phyloP scores from a whole-genome alignment of 1,140 invertebrate species.

The Diplogasteroides magnus region DNA sequence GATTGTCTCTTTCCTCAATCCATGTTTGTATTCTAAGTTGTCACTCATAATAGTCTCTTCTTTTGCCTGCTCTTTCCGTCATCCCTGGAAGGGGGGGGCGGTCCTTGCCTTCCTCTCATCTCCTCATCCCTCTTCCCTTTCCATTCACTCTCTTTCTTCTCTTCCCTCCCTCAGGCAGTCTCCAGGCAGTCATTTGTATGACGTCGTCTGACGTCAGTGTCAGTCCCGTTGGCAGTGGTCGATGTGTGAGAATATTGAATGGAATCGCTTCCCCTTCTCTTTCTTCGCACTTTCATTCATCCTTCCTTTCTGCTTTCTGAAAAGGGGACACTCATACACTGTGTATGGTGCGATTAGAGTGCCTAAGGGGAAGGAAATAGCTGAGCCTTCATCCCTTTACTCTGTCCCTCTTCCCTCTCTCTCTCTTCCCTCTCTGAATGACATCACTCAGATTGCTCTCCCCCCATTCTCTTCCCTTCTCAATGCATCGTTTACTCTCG shows the following conservation, averaged over 20 bases:
- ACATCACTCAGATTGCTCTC: too few relatives aligned
- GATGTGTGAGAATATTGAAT: too few relatives aligned
- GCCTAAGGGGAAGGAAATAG: background rate
- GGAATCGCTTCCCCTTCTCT: too few relatives aligned
- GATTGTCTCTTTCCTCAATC: constrained; percentile 3
- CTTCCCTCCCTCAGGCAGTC: background rate
- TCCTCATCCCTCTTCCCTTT: background rate
- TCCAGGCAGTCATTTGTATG: background rate
- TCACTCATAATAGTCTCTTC: background rate
- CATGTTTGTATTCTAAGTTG: constrained; percentile 9
- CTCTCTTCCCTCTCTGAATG: constrained; percentile 4
- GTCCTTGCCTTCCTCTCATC: background rate
- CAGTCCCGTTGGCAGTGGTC: too few relatives aligned
- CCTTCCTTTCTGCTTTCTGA: too few relatives aligned
- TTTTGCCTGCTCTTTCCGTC: background rate
- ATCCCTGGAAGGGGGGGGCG: constrained; percentile 6
- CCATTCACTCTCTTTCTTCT: background rate
- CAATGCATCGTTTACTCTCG: too few relatives aligned
- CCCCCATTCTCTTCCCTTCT: constrained; percentile 2
- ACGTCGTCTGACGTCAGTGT: background rate
- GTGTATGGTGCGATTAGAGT: background rate
- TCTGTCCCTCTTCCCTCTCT: background rate
- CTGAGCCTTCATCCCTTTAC: background rate
- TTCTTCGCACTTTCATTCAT: too few relatives aligned
- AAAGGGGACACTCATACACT: too few relatives aligned